A percentile compares a stretch with the other conserved stretches of the same genome.
phyloP scores from a whole-genome alignment of 2,113 vertebrate genomes.

The Psophia crepitans region DNA sequence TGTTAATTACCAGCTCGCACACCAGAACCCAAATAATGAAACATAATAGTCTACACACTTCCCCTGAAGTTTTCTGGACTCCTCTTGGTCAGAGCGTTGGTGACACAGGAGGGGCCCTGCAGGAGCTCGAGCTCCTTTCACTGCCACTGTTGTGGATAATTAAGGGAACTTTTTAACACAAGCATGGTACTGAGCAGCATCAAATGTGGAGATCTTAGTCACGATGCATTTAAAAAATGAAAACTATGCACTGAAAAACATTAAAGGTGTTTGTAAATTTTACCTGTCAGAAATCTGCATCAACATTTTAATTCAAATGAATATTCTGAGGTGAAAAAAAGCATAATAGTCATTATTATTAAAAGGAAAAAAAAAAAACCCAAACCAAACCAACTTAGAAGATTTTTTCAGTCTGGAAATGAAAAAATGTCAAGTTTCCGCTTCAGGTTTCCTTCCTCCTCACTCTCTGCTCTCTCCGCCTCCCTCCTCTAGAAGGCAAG shows the following conservation, averaged over 20 bases:
- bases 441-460: constrained; percentile 8
- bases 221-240: neutral
- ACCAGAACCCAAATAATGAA: neutral
- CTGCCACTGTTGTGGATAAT: neutral
- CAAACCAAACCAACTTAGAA: neutral
- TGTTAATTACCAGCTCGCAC: neutral
- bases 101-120: neutral
- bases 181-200: neutral
- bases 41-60: neutral
- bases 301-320: neutral
- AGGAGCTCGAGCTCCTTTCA: neutral
- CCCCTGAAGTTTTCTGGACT: neutral
- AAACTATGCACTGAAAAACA: neutral
- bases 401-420: neutral
- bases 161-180: neutral
- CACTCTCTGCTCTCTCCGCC: neutral
- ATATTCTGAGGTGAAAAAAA: neutral
- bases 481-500: neutral
- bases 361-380: neutral
- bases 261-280: neutral
- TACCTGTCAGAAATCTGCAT: neutral
- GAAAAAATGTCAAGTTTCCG: neutral
- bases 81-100: neutral
- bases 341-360: neutral
- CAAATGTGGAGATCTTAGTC: neutral